A percentile compares a stretch with the other conserved stretches of the same genome.
These are phyloP conservation scores for Varanus salvator DNA, from an alignment of 2,113 vertebrate species.

Conservation along the genomic window DNA sequence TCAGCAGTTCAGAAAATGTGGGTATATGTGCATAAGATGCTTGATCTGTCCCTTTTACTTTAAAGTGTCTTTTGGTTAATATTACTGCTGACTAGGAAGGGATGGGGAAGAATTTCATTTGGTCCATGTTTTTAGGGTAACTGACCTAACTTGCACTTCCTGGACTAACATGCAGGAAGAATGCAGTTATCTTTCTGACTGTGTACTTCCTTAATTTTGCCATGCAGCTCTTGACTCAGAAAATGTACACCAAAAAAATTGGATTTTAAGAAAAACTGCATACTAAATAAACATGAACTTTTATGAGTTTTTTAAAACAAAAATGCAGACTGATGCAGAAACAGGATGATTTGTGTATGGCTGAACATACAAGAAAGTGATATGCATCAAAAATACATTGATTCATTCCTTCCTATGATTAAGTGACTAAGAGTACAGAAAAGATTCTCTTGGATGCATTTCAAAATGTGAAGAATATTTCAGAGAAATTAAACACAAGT, in stretches of 20 bases:
- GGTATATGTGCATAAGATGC: background rate
- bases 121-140: background rate
- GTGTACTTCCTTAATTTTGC: background rate
- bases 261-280: background rate
- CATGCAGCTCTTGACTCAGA: background rate
- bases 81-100: background rate
- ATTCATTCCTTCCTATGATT: background rate
- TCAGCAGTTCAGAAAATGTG: background rate
- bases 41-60: background rate
- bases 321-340: background rate
- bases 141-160: background rate
- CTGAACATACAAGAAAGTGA: background rate
- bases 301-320: background rate
- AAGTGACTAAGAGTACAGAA: background rate
- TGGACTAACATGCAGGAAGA: background rate
- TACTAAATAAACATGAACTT: background rate
- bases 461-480: slow-evolving; percentile 24
- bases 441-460: background rate
- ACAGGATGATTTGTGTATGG: background rate
- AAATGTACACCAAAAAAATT: background rate
- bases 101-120: too few species aligned
- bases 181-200: background rate
- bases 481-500: slow-evolving; percentile 48
- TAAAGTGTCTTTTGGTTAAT: background rate
- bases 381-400: background rate